A percentile compares a stretch with the other conserved stretches of the same genome.
These are phyloP conservation scores for Lateolabrax maculatus DNA, from an alignment of 2,797 vertebrate genomes.

Conservation along the genomic window DNA sequence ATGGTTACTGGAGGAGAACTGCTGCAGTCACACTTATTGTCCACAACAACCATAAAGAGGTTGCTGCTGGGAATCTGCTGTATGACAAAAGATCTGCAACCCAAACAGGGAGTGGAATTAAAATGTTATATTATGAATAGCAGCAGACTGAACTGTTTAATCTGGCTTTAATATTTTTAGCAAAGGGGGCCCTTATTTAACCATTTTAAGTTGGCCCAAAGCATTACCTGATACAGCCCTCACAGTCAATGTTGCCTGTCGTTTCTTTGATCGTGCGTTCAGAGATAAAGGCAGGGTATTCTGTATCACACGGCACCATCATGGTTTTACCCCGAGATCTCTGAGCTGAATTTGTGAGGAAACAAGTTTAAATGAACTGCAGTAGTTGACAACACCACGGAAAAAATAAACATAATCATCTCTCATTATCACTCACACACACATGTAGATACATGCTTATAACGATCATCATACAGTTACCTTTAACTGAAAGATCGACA, in stretches of 20 bases:
- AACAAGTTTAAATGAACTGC: not conserved
- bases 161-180: not conserved
- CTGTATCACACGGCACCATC: slow-evolving; percentile 97
- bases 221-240: slow-evolving; percentile 93
- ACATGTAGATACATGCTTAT: not conserved
- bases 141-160: not conserved
- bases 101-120: slow-evolving; percentile 33
- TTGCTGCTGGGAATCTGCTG: slow-evolving; percentile 99
- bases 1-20: slow-evolving; percentile 92
- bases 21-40: slow-evolving; percentile 95
- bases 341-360: slow-evolving; percentile 86
- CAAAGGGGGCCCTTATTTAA: too few species aligned
- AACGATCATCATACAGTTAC: slow-evolving; percentile 72
- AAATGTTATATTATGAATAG: not conserved
- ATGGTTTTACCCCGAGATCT: slow-evolving; percentile 89
- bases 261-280: slow-evolving; percentile 99
- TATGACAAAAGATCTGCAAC: slow-evolving; percentile 96
- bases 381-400: not conserved
- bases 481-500: slow-evolving; percentile 92
- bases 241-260: slow-evolving; percentile 94
- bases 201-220: slow-evolving; percentile 26
- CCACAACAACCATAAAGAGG: slow-evolving; percentile 99
- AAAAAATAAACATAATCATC: too few species aligned
- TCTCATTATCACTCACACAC: not conserved
- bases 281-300: slow-evolving; percentile 98